Evolutionary conservation across 92 coral and sea anemone genomes (phyloP).

Genomic region (Ricordea florida): DNA sequence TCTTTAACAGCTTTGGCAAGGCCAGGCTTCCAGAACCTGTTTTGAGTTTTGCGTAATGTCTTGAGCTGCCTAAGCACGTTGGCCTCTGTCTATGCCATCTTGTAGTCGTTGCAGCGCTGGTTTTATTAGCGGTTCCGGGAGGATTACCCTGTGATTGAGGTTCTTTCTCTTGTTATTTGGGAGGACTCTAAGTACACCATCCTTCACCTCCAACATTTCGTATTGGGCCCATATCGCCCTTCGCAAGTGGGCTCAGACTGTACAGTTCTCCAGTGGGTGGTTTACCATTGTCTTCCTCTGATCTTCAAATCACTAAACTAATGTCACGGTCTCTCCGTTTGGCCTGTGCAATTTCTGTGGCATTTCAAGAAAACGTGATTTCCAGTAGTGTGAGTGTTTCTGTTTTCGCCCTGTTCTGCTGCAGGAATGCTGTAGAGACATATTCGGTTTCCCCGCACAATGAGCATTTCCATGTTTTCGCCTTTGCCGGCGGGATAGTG

Average conservation of each 20-base stretch:
- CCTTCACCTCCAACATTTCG: slow-evolving; percentile 2
- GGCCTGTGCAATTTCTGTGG: slow-evolving; percentile 19
- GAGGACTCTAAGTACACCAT: background rate
- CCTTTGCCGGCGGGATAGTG: slow-evolving; percentile 38
- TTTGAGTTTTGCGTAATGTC: slow-evolving; percentile 52
- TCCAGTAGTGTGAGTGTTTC: background rate
- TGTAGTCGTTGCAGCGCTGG: background rate
- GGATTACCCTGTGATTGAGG: background rate
- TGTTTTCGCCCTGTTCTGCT: background rate
- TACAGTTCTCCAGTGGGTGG: slow-evolving; percentile 29
- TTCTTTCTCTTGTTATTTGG: background rate
- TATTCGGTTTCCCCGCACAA: slow-evolving; percentile 5
- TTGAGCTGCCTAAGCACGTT: slow-evolving; percentile 39
- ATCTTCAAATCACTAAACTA: background rate
- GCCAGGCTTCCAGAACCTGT: slow-evolving; percentile 61
- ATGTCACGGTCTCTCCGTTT: slow-evolving; percentile 49
- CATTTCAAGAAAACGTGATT: background rate
- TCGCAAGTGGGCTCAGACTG: background rate
- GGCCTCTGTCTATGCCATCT: background rate
- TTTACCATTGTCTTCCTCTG: background rate
- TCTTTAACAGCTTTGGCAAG: slow-evolving; percentile 29
- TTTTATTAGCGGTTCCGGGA: background rate
- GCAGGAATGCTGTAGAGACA: background rate
- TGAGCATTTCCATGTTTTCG: slow-evolving; percentile 45
- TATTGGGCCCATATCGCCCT: slow-evolving; percentile 29